Conservation (phyloP, 2,888 invertebrate species). For the Pseudococcus jackbeardsleyi region DNA sequence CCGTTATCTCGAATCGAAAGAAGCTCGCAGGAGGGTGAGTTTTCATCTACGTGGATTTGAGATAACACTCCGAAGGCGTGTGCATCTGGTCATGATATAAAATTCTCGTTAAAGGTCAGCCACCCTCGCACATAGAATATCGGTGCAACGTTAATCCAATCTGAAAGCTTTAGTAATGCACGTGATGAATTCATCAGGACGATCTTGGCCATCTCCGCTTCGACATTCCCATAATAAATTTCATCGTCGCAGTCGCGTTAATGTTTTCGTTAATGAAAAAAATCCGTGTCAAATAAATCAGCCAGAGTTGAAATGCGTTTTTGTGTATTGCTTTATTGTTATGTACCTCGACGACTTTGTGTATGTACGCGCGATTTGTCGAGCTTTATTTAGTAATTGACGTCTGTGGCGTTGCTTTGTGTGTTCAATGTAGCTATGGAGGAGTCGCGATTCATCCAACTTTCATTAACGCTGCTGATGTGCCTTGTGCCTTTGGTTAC, state of each 20-base stretch:
- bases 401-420: not conserved
- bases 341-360: not conserved
- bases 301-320: not conserved
- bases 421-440: slow-evolving; percentile 20
- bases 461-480: slow-evolving; percentile 61
- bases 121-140: not conserved
- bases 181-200: slow-evolving; percentile 29
- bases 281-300: slow-evolving; percentile 47
- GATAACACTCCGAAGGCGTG: slow-evolving; percentile 9
- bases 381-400: not conserved
- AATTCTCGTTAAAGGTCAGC: slow-evolving; percentile 38
- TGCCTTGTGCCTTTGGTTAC: slow-evolving; percentile 63
- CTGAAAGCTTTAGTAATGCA: not conserved
- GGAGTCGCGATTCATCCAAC: slow-evolving; percentile 12
- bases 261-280: slow-evolving; percentile 46
- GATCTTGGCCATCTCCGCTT: not conserved
- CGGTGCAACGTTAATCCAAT: not conserved
- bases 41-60: slow-evolving; percentile 31
- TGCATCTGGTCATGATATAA: slow-evolving; percentile 7
- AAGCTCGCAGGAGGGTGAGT: slow-evolving; percentile 1
- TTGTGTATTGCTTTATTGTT: not conserved
- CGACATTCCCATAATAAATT: slow-evolving; percentile 38
- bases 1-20: not conserved
- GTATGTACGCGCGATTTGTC: not conserved
- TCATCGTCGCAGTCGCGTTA: not conserved